phyloP scores from a whole-genome alignment of 2,113 vertebrate genomes.

The Podarcis raffonei region DNA sequence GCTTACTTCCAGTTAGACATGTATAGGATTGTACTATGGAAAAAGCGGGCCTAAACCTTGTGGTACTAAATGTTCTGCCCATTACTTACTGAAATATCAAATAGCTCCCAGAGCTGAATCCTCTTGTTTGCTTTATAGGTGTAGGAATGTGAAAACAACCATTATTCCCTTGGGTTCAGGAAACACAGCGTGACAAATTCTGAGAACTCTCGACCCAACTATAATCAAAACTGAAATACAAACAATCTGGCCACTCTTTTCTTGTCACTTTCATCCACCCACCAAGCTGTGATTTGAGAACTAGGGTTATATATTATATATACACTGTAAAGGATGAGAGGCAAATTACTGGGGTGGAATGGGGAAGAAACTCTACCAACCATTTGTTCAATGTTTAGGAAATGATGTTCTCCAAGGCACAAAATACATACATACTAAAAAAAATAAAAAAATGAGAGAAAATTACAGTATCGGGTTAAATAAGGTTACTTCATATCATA shows the following conservation, averaged over 20 bases:
- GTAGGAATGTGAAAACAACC: neutral
- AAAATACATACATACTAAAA: constrained; percentile 2
- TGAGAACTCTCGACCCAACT: neutral
- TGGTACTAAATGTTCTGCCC: neutral
- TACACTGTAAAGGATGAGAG: neutral
- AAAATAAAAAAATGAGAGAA: constrained; percentile 25
- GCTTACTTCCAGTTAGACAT: neutral
- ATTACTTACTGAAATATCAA: neutral
- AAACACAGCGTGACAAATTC: neutral
- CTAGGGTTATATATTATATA: fast-evolving
- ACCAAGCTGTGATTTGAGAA: neutral
- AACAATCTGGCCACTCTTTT: neutral
- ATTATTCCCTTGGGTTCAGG: neutral
- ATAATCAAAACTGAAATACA: neutral
- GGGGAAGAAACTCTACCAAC: neutral
- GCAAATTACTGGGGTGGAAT: neutral
- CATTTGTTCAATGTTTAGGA: neutral
- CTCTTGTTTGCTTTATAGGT: neutral
- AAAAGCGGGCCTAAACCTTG: neutral
- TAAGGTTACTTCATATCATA: constrained; percentile 9
- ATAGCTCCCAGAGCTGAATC: neutral
- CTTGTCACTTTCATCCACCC: neutral
- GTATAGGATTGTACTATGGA: neutral
- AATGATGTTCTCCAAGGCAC: constrained; percentile 11
- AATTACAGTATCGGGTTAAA: neutral